Evolutionary conservation across 2,888 invertebrate species (phyloP), one percentile per base, ranked within the genome.

Genomic region (Agrotis clavis): DNA sequence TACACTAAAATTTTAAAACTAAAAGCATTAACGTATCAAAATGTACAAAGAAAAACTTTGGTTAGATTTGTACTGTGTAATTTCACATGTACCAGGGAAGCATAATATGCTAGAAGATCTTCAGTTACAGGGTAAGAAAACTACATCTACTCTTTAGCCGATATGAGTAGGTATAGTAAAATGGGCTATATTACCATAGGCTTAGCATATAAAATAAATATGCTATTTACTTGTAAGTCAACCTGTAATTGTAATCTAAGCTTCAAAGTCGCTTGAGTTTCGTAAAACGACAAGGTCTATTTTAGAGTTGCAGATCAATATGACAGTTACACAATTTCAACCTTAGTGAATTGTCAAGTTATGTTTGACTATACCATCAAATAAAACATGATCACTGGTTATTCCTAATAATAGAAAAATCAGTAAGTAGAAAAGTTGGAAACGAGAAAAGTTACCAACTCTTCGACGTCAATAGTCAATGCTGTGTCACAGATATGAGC

Each of bases 11-110:
- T 62, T 65, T 66, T n/a, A 65, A 59, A 80, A 70, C 51, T 70
- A 77, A 68, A 74, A 73, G 45, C 47, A 69, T 69, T 74, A 67
- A 70, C 62, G 56, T 81, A 74, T 57, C 47, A 47, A 61, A 64
- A 57, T 60, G 47, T 78, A 74, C 62, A 69, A 62, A 41, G 18
- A n/a, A 60, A n/a, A 74, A 65, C 75, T 77, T 72, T 81, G 68
- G 60, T 72, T 69, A n/a, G n/a, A 16, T 70, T 71, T 79, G 67
- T 75, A 79, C 71, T 71, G 66, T 19, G 54, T 57, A 74, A 48
- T 67, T 71, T 76, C 21, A 53, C 16, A 59, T 56, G 56, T 77
- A 65, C 53, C 64, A 61, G 71, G 66, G 48, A 25, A 67, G 21
- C 51, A 67, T 50, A 13, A 63, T 47, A 50, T 48, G 16, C 4